A percentile compares a stretch with the other conserved stretches of the same genome.
These are phyloP conservation scores for Drosophila guanche DNA, from an alignment of 1,140 invertebrate species.

Conservation along the genomic window DNA sequence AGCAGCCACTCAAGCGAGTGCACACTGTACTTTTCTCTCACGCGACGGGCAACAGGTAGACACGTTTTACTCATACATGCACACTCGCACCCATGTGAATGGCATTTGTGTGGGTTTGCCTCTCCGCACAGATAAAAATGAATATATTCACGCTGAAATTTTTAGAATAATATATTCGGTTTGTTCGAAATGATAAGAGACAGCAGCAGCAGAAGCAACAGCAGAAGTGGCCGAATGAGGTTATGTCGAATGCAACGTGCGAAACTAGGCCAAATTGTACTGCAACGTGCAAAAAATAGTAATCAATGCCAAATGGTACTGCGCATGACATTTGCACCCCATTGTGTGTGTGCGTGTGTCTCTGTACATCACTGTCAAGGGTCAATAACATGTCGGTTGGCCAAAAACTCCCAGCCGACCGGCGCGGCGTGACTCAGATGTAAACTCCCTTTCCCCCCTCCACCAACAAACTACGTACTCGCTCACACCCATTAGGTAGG, in stretches of 20 bases:
- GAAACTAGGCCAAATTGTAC: conserved; percentile 52
- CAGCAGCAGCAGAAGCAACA: background rate
- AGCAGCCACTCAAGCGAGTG: background rate
- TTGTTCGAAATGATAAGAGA: conserved; percentile 5
- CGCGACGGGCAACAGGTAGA: conserved; percentile 44
- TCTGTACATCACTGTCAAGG: conserved; percentile 57
- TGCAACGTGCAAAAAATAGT: conserved; percentile 37
- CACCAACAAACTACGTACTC: background rate
- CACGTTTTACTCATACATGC: conserved; percentile 24
- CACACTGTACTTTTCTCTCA: conserved; percentile 32
- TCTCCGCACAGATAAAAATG: conserved; percentile 5
- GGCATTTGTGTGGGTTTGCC: conserved; percentile 5
- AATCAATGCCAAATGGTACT: conserved; percentile 24
- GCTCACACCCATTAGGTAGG: background rate
- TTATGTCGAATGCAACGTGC: conserved; percentile 55
- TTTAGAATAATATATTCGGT: conserved; percentile 14
- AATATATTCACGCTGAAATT: conserved; percentile 1
- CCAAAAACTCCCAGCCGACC: conserved; percentile 26
- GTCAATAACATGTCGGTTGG: conserved; percentile 65
- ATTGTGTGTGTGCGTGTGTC: background rate
- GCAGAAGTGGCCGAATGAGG: conserved; percentile 34
- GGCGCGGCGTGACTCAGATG: conserved; percentile 39
- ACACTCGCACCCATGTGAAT: conserved; percentile 1
- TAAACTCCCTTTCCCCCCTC: conserved; percentile 2
- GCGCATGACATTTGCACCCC: conserved; percentile 52